Base-by-base conservation (phyloP, 92 coral and sea anemone species). In the Zoanthus gigantus region DNA sequence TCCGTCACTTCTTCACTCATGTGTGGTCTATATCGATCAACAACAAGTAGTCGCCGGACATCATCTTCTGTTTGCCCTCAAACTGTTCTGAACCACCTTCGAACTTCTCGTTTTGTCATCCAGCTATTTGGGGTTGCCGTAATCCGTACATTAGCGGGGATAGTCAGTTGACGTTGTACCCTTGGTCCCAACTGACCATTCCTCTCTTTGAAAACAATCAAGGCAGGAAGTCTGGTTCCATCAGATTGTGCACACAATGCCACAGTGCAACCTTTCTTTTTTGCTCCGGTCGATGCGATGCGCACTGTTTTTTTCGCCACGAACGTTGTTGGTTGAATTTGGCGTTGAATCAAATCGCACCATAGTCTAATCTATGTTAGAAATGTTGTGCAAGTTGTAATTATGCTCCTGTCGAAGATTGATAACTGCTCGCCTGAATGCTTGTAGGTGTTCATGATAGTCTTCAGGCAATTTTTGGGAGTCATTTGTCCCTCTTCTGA, bases 161-260 rank as follows among this genome's bases (percentile, higher is more conserved):
- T 48, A 34, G 72, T 60, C 17, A 6, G 71, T 57, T 57, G 71
- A 23, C n/a, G 75, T 66, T 66, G 76, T 45, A 82, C 76, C 60
- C 86, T 82, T 82, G 72, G 86, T 77, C 83, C 67, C 46, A 77
- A 7, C 67, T 77, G 67, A 54, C 83, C 83, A 17, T 34, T 54
- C 32, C 15, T 54, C 83, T 18, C 68, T 32, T 50, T 77, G 71
- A 50, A 77, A 28, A 77, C 30, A 5, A 77, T 50, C 66, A 77
- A 31, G 10, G 77, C 50, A 72, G 53, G 77, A 29, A 42, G 30
- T 72, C 14, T 34, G 77, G 77, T 72, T 72, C 56, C 50, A 72
- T 37, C 77, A 72, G 77, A 50, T 29, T 0, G 18, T 15, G 77
- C 77, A 72, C 52, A 72, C 77, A 65, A 18, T 18, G 61, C 61